Conservation (phyloP, 2,888 invertebrate species). For the Argyresthia albistria region DNA sequence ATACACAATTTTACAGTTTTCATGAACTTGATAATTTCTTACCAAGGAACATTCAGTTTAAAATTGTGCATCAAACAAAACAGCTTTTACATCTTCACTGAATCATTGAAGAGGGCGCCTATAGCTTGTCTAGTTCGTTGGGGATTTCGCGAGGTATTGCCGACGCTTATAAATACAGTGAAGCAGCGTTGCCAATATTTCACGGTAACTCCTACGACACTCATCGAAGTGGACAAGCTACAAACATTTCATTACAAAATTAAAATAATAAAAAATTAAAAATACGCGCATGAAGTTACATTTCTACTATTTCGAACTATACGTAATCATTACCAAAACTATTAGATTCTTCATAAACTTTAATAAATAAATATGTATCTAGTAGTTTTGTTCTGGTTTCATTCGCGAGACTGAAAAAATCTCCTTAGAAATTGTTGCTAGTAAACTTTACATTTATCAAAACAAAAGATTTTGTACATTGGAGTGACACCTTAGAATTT, state of each 20-base stretch:
- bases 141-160: too few relatives aligned
- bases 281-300: constrained; percentile 39
- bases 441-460: too few relatives aligned
- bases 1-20: constrained; percentile 42
- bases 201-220: too few relatives aligned
- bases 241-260: constrained; percentile 2
- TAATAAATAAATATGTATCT: background rate
- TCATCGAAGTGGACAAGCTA: too few relatives aligned
- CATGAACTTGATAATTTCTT: background rate
- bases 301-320: constrained; percentile 40
- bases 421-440: too few relatives aligned
- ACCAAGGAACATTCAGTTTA: constrained; percentile 26
- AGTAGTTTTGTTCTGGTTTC: background rate
- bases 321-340: constrained; percentile 34
- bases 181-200: too few relatives aligned
- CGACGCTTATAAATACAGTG: too few relatives aligned
- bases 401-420: background rate
- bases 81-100: constrained; percentile 16
- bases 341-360: background rate
- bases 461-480: too few relatives aligned
- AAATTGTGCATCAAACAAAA: constrained; percentile 62
- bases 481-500: too few relatives aligned
- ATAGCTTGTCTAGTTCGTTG: too few relatives aligned
- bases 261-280: constrained; percentile 2
- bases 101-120: too few relatives aligned